phyloP scores from a whole-genome alignment of 2,113 vertebrate species.

The Dicrurus megarhynchus region DNA sequence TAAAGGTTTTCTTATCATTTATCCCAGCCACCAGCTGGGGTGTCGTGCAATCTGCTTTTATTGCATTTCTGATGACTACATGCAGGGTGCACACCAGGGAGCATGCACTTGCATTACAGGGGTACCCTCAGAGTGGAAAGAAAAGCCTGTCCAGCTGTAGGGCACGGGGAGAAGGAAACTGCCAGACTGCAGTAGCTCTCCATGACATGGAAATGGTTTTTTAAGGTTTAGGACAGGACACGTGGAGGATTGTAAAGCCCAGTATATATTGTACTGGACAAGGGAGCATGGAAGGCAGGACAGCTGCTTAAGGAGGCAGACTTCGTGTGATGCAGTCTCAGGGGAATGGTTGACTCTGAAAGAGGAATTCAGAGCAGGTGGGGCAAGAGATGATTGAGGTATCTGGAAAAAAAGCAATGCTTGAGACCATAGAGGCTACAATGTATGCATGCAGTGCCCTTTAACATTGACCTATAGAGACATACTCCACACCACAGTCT shows the following conservation, averaged over 20 bases:
- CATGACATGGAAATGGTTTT: not conserved
- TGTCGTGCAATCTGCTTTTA: not conserved
- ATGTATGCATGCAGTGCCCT: not conserved
- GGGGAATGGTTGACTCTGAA: not conserved
- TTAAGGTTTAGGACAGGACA: not conserved
- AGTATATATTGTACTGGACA: not conserved
- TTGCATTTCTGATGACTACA: not conserved
- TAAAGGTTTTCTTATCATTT: not conserved
- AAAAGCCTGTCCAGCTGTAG: not conserved
- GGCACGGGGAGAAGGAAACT: not conserved
- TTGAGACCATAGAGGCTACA: not conserved
- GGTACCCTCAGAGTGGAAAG: not conserved
- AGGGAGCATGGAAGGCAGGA: not conserved
- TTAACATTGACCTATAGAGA: not conserved
- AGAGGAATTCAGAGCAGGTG: not conserved
- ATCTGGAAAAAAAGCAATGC: not conserved
- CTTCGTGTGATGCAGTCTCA: not conserved
- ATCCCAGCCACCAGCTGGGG: not conserved
- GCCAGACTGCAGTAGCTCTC: not conserved
- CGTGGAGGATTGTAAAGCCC: not conserved
- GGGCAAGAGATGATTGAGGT: not conserved
- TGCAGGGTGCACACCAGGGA: not conserved
- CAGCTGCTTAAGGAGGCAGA: not conserved
- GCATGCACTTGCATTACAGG: not conserved
- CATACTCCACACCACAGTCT: not conserved